phyloP scores from a whole-genome alignment of 2,888 invertebrate genomes.

The Sepioteuthis lessoniana region DNA sequence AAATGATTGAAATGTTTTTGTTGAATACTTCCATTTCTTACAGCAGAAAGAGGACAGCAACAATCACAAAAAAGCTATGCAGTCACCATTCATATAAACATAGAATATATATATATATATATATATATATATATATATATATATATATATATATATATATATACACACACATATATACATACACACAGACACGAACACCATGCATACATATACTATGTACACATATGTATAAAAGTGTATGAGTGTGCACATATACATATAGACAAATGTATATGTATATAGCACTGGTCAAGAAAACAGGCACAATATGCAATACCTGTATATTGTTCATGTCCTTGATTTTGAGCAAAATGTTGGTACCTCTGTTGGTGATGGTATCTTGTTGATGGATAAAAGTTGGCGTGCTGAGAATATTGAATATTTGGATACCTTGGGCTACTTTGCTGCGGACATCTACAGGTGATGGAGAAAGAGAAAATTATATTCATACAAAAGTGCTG shows the following conservation, averaged over 20 bases:
- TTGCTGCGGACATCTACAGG: slow-evolving; percentile 45
- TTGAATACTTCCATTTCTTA: background rate
- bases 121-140: slow-evolving; percentile 7
- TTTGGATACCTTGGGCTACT: slow-evolving; percentile 43
- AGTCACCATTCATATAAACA: slow-evolving; percentile 2
- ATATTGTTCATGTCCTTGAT: slow-evolving; percentile 44
- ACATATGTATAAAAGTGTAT: background rate
- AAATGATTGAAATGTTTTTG: background rate
- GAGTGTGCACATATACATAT: slow-evolving; percentile 2
- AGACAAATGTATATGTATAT: background rate
- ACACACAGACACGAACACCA: no score
- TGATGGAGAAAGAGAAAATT: background rate
- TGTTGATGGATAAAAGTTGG: slow-evolving; percentile 44
- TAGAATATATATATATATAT: background rate
- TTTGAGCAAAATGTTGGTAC: slow-evolving; percentile 47
- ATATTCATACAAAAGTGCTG: slow-evolving; percentile 24
- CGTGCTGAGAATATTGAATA: slow-evolving; percentile 35
- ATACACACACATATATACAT: background rate
- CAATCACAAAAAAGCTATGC: background rate
- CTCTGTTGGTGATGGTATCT: slow-evolving; percentile 43
- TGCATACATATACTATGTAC: slow-evolving; percentile 14
- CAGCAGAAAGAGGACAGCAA: background rate
- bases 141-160: background rate
- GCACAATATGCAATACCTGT: slow-evolving; percentile 39
- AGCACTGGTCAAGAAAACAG: background rate